Base-by-base conservation (phyloP, 2,797 vertebrate genomes). In the Sebastiscus tertius region DNA sequence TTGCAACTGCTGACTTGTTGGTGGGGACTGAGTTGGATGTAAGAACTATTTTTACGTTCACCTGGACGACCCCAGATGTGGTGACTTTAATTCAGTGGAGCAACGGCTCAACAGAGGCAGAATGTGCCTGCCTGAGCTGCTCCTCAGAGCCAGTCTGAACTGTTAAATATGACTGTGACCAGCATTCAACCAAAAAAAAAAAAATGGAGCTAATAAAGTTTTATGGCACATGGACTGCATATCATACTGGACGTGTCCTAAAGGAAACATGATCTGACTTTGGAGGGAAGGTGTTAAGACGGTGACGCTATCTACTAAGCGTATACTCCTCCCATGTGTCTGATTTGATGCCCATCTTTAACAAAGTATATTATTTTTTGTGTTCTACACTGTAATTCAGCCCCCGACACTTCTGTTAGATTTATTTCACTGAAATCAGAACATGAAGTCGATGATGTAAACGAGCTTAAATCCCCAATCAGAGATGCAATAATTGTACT, bases 301-400 rank as follows among this genome's bases (percentile, higher is more conserved):
- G 18, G 58, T 42, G 72, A 84, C 74, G 52, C 75, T 42, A 22
- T 82, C 58, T 89, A 72, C 86, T 87, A 66, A 85, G 85, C 80
- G 77, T 83, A 73, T 87, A 79, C 75, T 84, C 81, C 77, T 77
- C 70, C 63, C 33, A 58, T 62, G 72, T 84, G 67, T 87, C 80
- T 81, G 69, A 85, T 88, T 84, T 77, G 61, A 80, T 60, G 61
- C 26, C 55, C 22, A 75, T 80, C 63, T 82, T 59, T 90, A 85
- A 77, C 64, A 72, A 88, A 88, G 26, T 80, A 77, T 87, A 80
- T 83, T 39, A 52, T 84, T 78, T 79, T 42, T 71, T 87, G 75
- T 89, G 83, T 80, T 79, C 24, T 86, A 86, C 87, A 87, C 89
- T 92, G 88, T 92, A 88, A 89, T 88, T 85, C 64, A 61, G 66